Conservation (phyloP, 2,113 vertebrate genomes). For the Potamarius usumacintae region DNA sequence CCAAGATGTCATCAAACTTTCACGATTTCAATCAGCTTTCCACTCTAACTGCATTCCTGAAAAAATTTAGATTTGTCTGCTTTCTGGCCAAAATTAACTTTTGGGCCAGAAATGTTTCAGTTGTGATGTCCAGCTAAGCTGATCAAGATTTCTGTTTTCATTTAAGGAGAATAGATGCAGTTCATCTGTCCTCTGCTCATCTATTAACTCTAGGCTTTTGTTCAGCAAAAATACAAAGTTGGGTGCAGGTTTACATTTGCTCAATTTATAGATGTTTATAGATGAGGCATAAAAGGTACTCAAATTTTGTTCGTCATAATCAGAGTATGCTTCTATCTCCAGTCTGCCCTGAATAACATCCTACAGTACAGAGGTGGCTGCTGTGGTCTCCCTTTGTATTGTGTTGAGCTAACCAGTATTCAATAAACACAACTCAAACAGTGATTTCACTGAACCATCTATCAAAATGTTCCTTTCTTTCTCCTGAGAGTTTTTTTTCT, state of each 20-base stretch:
- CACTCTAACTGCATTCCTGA: constrained; percentile 18
- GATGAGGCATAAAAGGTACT: background rate
- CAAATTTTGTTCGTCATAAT: background rate
- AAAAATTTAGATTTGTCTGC: constrained; percentile 13
- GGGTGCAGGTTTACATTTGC: constrained; percentile 19
- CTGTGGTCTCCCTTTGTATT: background rate
- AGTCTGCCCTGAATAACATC: background rate
- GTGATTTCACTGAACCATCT: background rate
- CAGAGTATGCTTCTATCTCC: background rate
- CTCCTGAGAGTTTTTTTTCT: constrained; percentile 4
- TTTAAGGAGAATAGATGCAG: constrained; percentile 26
- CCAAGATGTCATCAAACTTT: constrained; percentile 1
- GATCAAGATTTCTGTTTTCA: constrained; percentile 36
- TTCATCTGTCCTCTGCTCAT: constrained; percentile 24
- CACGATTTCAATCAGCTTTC: constrained; percentile 20
- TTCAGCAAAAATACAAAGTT: constrained; percentile 22
- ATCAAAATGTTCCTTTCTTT: constrained; percentile 33
- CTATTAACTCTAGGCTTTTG: constrained; percentile 14
- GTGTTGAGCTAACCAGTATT: background rate
- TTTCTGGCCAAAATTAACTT: constrained; percentile 31
- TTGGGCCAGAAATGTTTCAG: constrained; percentile 1
- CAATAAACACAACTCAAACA: constrained; percentile 17
- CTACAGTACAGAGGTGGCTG: background rate
- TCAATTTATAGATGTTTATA: background rate
- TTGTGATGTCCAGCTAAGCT: constrained; percentile 36